Evolutionary conservation across 1,140 invertebrate species (phyloP).

Genomic region (Lerema accius): DNA sequence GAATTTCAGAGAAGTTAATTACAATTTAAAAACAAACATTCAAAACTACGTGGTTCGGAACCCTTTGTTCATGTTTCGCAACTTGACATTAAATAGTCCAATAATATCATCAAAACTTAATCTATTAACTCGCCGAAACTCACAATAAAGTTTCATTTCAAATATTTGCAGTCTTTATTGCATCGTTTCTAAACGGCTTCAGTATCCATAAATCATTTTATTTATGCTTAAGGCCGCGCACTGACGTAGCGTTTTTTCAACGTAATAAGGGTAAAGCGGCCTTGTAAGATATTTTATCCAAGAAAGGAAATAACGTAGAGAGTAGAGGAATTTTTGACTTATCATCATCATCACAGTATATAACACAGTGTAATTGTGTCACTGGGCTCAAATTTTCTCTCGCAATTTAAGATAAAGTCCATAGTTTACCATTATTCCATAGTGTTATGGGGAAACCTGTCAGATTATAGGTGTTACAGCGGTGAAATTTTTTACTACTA

Average conservation of each 20-base stretch:
- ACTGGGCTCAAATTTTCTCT: no score
- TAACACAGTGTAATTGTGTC: background rate
- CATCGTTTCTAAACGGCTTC: slow-evolving; percentile 16
- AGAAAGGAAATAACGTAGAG: background rate
- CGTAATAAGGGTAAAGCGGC: background rate
- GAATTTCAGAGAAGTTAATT: slow-evolving; percentile 6
- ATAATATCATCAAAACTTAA: slow-evolving; percentile 35
- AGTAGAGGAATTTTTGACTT: no score
- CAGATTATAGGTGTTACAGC: no score
- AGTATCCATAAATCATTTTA: slow-evolving; percentile 19
- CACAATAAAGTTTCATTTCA: slow-evolving; percentile 27
- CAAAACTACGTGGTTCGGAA: slow-evolving; percentile 11
- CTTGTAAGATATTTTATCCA: background rate
- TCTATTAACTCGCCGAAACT: slow-evolving; percentile 29
- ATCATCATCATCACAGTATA: background rate
- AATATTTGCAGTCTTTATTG: slow-evolving; percentile 36
- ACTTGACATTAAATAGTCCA: slow-evolving; percentile 32
- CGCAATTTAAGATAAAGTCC: no score
- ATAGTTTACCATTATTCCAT: no score
- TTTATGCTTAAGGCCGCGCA: slow-evolving; percentile 2
- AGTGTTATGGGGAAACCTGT: no score
- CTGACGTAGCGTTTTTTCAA: slow-evolving; percentile 2
- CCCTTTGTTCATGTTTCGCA: slow-evolving; percentile 19
- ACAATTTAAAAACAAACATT: slow-evolving; percentile 19
- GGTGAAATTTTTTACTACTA: no score